Base-by-base conservation (phyloP, 2,888 invertebrate genomes). In the Macrophya alboannulata region DNA sequence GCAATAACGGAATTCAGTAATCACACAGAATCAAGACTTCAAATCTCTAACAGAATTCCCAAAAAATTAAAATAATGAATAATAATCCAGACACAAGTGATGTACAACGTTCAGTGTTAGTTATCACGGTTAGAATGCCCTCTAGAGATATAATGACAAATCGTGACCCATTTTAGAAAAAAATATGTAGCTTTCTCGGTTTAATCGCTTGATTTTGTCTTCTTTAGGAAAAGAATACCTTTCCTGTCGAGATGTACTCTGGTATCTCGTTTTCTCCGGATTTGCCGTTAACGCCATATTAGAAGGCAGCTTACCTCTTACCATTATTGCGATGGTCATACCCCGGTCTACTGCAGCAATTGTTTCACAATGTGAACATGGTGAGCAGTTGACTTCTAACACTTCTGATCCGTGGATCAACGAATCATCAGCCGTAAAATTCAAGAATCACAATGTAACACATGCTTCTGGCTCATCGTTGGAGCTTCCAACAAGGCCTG, bases 211-310 rank as follows among this genome's bases (percentile, higher is more conserved):
- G n/a, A n/a, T n/a, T n/a, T n/a, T n/a, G n/a, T n/a, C 15, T 25
- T 65, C 25, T 1, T 5, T 10, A 68, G 65, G 4, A 68, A 31
- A 25, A 68, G 31, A 37, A 37, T 68, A 1, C 4, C 12, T 93
- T 45, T 91, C 92, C 85, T 94, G 94, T 84, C 91, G 94, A 77
- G 90, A 91, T 59, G 95, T 96, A 15, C 92, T 96, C 12, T 96
- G 96, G 96, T 94, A 95, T 88, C 91, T 96, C 89, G 95, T 95
- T 1, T 96, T 96, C 91, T 93, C 94, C 85, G 96, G 96, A n/a
- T 96, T 96, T 89, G 96, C 95, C 6, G 95, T 96, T 81, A 96
- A 96, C 92, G 96, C 96, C 90, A 96, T 96, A 95, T 93, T 96
- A 21, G 94, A 96, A 40, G 95, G 96, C 84, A 96, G 96, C 92